Evolutionary conservation across 2,888 invertebrate genomes (phyloP).

Genomic region (Ischnura elegans): DNA sequence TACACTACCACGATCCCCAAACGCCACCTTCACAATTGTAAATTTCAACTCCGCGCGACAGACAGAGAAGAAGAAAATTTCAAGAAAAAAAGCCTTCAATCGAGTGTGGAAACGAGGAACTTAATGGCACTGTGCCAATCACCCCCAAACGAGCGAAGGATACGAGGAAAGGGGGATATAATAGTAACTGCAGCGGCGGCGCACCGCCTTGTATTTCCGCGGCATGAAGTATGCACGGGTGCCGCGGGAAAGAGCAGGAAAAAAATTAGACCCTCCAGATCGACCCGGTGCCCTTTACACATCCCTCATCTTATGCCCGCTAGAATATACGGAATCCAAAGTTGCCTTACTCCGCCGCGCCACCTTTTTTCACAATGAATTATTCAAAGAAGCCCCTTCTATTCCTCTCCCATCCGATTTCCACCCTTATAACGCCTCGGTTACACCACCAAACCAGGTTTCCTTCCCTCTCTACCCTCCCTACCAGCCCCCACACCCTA

Average conservation of each 20-base stretch:
- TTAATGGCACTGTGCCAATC: neutral
- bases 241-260: neutral
- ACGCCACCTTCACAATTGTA: too few species aligned
- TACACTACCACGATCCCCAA: too few species aligned
- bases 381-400: neutral
- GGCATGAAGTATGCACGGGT: neutral
- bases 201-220: neutral
- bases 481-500: neutral
- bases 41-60: neutral
- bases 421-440: neutral
- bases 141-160: neutral
- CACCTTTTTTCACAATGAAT: neutral
- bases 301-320: neutral
- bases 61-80: too few species aligned
- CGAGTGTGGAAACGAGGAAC: neutral
- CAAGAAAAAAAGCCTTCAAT: neutral
- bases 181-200: neutral
- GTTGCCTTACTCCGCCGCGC: neutral
- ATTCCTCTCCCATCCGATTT: neutral
- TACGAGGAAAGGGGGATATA: neutral
- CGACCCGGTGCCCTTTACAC: neutral
- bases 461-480: neutral
- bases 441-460: neutral
- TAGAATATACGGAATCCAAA: conserved; percentile 5
- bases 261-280: neutral